These are phyloP conservation scores for Chymomyza caudatula DNA, from an alignment of 2,888 invertebrate genomes.

Conservation along the genomic window DNA sequence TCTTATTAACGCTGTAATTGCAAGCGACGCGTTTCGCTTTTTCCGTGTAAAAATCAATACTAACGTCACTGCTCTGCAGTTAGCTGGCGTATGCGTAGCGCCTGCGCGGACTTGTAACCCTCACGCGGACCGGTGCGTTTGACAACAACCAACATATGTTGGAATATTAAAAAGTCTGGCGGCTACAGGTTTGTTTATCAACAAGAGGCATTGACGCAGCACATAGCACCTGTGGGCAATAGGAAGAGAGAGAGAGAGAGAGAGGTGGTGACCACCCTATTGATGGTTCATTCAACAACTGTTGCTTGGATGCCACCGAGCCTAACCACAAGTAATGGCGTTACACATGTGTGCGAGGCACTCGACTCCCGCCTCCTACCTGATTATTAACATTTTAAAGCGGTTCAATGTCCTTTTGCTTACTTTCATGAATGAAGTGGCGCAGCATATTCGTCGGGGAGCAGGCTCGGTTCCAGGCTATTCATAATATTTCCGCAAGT, in stretches of 20 bases:
- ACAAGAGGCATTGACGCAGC: slow-evolving; percentile 52
- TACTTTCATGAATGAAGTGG: slow-evolving; percentile 55
- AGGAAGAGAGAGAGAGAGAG: background rate
- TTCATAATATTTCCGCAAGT: slow-evolving; percentile 41
- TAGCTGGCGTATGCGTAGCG: slow-evolving; percentile 47
- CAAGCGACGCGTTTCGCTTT: background rate
- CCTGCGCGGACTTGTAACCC: slow-evolving; percentile 41
- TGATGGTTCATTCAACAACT: slow-evolving; percentile 39
- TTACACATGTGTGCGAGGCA: background rate
- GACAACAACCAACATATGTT: slow-evolving; percentile 43
- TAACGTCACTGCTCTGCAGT: slow-evolving; percentile 53
- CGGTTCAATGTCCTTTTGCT: slow-evolving; percentile 61
- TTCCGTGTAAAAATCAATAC: slow-evolving; percentile 37
- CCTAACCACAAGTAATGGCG: background rate
- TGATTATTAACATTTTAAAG: slow-evolving; percentile 53
- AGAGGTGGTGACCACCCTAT: background rate
- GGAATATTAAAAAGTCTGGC: slow-evolving; percentile 9
- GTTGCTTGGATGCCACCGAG: slow-evolving; percentile 37
- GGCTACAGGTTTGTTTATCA: slow-evolving; percentile 70
- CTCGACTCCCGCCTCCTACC: slow-evolving; percentile 21
- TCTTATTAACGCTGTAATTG: slow-evolving; percentile 14
- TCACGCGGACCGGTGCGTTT: slow-evolving; percentile 6
- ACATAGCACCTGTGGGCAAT: slow-evolving; percentile 41
- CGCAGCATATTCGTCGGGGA: background rate
- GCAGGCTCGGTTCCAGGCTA: slow-evolving; percentile 6